Evolutionary conservation across 2,113 vertebrate genomes (phyloP).

Genomic region (Australoheros scitulus): DNA sequence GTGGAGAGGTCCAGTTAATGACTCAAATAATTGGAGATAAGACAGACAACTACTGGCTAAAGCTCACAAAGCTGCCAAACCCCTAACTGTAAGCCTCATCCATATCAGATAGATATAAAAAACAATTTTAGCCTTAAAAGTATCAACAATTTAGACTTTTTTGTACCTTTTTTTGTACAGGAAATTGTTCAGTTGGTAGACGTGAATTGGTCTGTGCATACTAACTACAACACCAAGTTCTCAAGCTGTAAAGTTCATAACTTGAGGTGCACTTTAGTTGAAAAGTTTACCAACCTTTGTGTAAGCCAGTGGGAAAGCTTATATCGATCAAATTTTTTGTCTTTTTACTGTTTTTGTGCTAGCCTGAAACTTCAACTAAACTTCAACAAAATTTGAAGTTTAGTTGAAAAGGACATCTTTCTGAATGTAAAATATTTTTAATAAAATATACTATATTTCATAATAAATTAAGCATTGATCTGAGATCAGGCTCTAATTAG

Average conservation of each 20-base stretch:
- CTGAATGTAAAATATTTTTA: not conserved
- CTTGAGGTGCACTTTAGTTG: not conserved
- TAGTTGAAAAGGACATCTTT: rapidly evolving
- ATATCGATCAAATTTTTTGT: rapidly evolving
- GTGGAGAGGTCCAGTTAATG: not conserved
- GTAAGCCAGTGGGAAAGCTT: not conserved
- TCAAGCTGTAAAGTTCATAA: too few species aligned
- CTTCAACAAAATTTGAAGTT: not conserved
- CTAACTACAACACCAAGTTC: too few species aligned
- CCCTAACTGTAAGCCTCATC: not conserved
- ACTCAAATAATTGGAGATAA: not conserved
- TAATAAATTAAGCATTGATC: too few species aligned
- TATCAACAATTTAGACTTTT: too few species aligned
- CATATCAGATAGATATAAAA: too few species aligned
- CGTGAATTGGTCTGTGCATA: too few species aligned
- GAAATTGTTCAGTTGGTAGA: too few species aligned
- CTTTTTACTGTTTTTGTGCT: not conserved
- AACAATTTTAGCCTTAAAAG: too few species aligned
- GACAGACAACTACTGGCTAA: not conserved
- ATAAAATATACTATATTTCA: too few species aligned
- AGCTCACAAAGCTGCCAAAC: not conserved
- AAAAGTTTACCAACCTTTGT: not conserved
- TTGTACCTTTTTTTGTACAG: too few species aligned
- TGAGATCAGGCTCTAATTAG: too few species aligned
- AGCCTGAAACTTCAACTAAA: not conserved